Evolutionary conservation across 2,797 vertebrate genomes (phyloP), one percentile per base, ranked within the genome.

Genomic region (Melanotaenia pygmaea): DNA sequence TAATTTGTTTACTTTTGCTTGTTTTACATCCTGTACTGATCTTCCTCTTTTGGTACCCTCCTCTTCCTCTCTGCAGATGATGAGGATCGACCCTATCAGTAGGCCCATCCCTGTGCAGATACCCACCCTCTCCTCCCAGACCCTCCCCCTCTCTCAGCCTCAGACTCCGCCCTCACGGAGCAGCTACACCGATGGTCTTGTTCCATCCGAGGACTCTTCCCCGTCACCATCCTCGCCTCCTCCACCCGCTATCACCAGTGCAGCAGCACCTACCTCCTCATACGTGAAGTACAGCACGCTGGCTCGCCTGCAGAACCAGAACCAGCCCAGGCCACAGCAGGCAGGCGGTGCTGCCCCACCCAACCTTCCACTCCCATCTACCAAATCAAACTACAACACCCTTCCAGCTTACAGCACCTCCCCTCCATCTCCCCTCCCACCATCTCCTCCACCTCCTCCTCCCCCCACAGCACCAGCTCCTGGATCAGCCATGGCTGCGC

Each of bases 271-370:
- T 54, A 84, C 22, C 82, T 77, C 95, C 6, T 83, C 95, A 18
- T 97, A 96, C 12, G 91, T 96, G 45, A 98, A 97, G 82, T 98
- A 97, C 92, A 98, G 97, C 93, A 98, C 97, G 0, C 94, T 98
- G 78, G 94, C 96, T 35, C 93, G 95, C 45, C 84, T 97, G 73
- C 97, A 98, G 85, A 93, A 89, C 28, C 95, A 95, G 66, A 86
- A 62, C 72, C 90, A 87, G 69, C 3, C 7, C 32, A 77, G 73
- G 4, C 51, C 76, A 0, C 86, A 62, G 72, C 60, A 20, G 11
- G 37, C 38, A 0, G 81, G 20, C 0, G 30, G 66, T 0, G 40
- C 58, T 0, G 10, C 37, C 13, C 58, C 72, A 0, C 73, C 88
- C 4, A 9, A 54, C 0, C 83, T 83, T 0, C 85, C 90, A 2